A percentile compares a stretch with the other conserved stretches of the same genome.
phyloP scores from a whole-genome alignment of 2,888 invertebrate species.

The Dendrolimus pini region DNA sequence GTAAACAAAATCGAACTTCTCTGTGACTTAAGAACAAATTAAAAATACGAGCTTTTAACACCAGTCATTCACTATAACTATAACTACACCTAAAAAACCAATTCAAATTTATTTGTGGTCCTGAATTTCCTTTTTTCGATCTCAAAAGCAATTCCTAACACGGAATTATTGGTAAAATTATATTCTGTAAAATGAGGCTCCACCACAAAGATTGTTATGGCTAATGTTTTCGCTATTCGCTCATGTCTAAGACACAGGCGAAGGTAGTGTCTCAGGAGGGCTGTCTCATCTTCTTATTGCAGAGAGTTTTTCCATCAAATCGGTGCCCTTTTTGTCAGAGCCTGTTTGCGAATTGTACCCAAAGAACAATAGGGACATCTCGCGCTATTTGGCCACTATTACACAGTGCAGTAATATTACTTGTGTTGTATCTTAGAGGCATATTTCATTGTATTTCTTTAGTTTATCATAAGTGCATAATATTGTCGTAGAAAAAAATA shows the following conservation, averaged over 20 bases:
- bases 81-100: no score
- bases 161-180: no score
- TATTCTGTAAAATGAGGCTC: not conserved
- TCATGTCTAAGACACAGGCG: conserved; percentile 14
- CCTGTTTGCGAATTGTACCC: conserved; percentile 40
- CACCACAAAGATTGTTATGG: not conserved
- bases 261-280: conserved; percentile 33
- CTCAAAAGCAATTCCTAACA: no score
- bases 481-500: not conserved
- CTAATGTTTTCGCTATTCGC: conserved; percentile 15
- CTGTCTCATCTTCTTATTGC: conserved; percentile 54
- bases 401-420: not conserved
- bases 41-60: no score
- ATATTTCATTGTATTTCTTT: conserved; percentile 13
- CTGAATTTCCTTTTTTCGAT: no score
- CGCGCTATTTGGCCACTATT: conserved; percentile 8
- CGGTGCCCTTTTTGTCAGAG: conserved; percentile 48
- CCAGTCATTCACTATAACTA: no score
- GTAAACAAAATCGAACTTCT: no score
- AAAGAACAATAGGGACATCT: conserved; percentile 37
- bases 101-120: no score
- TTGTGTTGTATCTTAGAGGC: no score
- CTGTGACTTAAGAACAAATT: no score
- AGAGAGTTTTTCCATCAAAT: conserved; percentile 63
- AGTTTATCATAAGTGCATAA: conserved; percentile 9